Percentiles rank a stretch among this genome's conserved stretches.
Conservation (phyloP, 2,797 vertebrate genomes). For the Bufotes viridis region DNA sequence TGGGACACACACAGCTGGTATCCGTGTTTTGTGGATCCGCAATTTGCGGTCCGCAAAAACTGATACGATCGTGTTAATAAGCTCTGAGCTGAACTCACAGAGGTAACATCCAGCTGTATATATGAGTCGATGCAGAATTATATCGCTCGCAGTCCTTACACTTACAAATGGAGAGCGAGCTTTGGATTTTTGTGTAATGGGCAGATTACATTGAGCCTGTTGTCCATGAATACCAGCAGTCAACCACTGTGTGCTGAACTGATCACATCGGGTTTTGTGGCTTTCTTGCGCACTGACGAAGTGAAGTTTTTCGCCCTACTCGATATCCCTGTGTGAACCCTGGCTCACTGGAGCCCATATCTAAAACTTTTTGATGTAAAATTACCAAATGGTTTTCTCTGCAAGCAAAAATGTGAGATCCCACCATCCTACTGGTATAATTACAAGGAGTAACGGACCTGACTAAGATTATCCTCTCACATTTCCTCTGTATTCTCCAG, state of each 20-base stretch:
- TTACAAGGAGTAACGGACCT: constrained; percentile 32
- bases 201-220: too few species aligned
- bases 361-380: not conserved
- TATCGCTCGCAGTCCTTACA: too few species aligned
- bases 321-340: not conserved
- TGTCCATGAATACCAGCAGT: not conserved
- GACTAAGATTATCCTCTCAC: constrained; percentile 36
- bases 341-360: not conserved
- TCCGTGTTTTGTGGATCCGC: too few species aligned
- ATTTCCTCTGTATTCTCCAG: constrained; percentile 48
- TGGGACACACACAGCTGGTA: too few species aligned
- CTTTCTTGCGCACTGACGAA: not conserved
- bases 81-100: too few species aligned
- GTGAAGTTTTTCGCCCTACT: not conserved
- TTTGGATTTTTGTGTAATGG: too few species aligned
- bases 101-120: too few species aligned
- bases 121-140: too few species aligned
- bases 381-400: not conserved
- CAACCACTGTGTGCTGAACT: not conserved
- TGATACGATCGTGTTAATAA: too few species aligned
- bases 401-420: not conserved
- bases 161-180: too few species aligned
- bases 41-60: too few species aligned
- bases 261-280: not conserved
- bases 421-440: not conserved